phyloP scores from a whole-genome alignment of 2,797 vertebrate genomes.

The Hozukius guyotensis region DNA sequence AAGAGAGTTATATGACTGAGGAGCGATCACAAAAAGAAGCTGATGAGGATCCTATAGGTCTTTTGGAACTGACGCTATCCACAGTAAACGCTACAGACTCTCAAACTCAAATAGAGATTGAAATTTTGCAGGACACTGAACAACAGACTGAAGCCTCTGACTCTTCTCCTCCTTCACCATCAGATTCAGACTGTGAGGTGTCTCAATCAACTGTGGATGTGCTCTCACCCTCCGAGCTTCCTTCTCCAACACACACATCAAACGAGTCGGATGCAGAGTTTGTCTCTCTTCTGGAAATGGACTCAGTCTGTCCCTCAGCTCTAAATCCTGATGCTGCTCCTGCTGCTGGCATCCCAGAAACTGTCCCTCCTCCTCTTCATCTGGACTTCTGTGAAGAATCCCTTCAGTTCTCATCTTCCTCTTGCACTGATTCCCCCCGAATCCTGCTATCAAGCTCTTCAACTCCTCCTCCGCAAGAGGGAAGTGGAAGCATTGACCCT shows the following conservation, averaged over 20 bases:
- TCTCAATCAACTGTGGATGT: constrained; percentile 20
- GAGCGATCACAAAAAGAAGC: neutral
- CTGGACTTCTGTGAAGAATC: constrained; percentile 25
- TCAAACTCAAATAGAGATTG: constrained; percentile 10
- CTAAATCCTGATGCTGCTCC: neutral
- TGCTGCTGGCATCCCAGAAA: constrained; percentile 10
- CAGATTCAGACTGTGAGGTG: neutral
- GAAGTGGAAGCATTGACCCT: neutral
- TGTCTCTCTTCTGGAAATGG: constrained; percentile 1
- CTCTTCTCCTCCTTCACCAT: neutral
- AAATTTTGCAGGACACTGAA: constrained; percentile 5
- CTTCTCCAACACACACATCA: neutral
- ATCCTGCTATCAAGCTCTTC: neutral
- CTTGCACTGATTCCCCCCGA: neutral
- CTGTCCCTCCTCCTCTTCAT: constrained; percentile 10
- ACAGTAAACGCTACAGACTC: constrained; percentile 7
- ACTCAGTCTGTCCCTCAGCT: constrained; percentile 4
- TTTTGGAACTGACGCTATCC: neutral
- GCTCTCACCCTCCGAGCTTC: neutral
- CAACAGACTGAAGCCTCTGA: neutral
- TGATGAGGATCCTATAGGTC: neutral
- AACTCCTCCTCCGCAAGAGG: constrained; percentile 3
- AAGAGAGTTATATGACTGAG: constrained; percentile 11
- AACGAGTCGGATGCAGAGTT: constrained; percentile 8
- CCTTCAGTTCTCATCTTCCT: neutral